These are phyloP conservation scores for Sebastiscus tertius DNA, from an alignment of 2,797 vertebrate species.

Conservation along the genomic window DNA sequence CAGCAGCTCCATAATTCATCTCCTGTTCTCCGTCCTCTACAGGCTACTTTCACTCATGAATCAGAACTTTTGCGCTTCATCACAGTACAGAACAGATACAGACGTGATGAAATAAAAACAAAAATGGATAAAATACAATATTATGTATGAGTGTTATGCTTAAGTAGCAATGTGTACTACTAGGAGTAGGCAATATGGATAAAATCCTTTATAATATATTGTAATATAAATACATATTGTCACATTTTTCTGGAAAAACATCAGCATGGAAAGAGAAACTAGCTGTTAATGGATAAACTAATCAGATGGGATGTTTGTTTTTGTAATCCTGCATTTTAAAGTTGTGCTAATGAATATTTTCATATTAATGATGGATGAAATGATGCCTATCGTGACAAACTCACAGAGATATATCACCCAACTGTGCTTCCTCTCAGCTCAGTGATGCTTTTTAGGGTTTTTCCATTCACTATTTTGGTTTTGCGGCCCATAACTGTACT, in stretches of 20 bases:
- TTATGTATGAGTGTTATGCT: background rate
- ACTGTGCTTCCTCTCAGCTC: background rate
- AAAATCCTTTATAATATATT: background rate
- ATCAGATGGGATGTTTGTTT: background rate
- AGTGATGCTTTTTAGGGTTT: background rate
- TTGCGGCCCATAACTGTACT: background rate
- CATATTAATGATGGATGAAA: background rate
- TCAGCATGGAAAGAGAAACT: background rate
- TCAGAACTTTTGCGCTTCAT: background rate
- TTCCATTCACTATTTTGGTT: background rate
- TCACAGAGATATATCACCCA: background rate
- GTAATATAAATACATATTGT: background rate
- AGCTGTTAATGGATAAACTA: background rate
- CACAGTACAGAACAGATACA: background rate
- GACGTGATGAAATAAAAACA: background rate
- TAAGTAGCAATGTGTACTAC: background rate
- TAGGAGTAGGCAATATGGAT: background rate
- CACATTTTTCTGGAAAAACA: background rate
- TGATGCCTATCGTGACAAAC: background rate
- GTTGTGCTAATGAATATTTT: background rate
- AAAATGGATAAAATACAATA: background rate
- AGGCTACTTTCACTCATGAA: conserved; percentile 27
- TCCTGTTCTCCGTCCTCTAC: conserved; percentile 8
- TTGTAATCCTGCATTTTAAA: background rate
- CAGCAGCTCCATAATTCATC: conserved; percentile 18